A percentile compares a stretch with the other conserved stretches of the same genome.
Conservation (phyloP, 2,113 vertebrate species). For the Ginglymostoma cirratum region DNA sequence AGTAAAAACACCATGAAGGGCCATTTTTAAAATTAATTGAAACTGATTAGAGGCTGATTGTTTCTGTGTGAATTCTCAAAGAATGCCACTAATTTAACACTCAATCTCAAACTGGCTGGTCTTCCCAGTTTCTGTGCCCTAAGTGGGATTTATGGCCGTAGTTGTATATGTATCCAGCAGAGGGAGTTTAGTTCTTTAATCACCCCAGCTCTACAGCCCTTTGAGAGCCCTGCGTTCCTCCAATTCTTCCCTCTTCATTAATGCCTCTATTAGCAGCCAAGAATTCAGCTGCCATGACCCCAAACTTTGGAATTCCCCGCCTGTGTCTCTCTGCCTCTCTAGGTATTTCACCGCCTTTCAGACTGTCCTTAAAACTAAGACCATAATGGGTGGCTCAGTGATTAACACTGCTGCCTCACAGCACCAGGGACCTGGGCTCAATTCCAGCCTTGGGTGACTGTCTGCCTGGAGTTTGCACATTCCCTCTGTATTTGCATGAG, state of each 20-base stretch:
- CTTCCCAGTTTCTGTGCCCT: not conserved
- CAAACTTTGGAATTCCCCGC: not conserved
- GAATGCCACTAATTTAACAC: not conserved
- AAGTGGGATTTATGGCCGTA: not conserved
- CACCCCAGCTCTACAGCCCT: not conserved
- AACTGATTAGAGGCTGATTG: not conserved
- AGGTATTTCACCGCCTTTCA: not conserved
- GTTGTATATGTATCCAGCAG: not conserved
- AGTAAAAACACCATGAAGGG: not conserved
- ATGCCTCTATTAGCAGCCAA: not conserved
- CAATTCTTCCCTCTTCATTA: not conserved
- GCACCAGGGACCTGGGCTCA: too few species aligned
- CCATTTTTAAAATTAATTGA: not conserved
- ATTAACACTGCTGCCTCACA: too few species aligned
- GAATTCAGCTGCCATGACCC: not conserved
- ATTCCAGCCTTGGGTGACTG: too few species aligned
- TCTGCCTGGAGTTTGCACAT: too few species aligned
- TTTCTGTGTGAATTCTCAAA: not conserved
- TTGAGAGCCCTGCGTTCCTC: not conserved
- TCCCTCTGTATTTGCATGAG: too few species aligned
- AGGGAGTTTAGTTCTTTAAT: not conserved
- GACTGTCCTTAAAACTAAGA: not conserved
- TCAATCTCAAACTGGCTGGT: not conserved
- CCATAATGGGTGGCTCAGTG: too few species aligned
- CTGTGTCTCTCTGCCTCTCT: not conserved